Conservation (phyloP, 2,888 invertebrate genomes). For the Sphaerophoria rueppellii region DNA sequence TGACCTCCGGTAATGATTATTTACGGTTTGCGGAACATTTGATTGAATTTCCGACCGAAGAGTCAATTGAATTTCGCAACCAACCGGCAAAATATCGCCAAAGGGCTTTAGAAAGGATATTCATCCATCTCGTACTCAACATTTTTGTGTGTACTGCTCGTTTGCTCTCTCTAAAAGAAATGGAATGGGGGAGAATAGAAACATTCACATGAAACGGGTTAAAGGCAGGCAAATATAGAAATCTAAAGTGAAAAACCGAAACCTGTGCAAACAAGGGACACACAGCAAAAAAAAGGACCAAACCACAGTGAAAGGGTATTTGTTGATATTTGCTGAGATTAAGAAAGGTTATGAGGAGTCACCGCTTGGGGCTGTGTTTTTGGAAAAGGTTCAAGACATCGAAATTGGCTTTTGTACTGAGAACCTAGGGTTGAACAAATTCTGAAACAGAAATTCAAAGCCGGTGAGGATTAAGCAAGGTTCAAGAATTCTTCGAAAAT, state of each 20-base stretch:
- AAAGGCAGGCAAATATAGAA: constrained; percentile 35
- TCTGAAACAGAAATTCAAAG: too few relatives aligned
- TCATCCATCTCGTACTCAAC: constrained; percentile 5
- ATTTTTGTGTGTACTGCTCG: background rate
- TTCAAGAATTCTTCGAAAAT: too few relatives aligned
- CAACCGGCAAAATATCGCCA: constrained; percentile 58
- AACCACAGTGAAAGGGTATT: constrained; percentile 15
- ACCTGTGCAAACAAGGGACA: constrained; percentile 10
- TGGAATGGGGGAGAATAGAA: background rate
- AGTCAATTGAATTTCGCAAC: constrained; percentile 69
- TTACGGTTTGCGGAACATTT: constrained; percentile 67
- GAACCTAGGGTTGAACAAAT: too few relatives aligned
- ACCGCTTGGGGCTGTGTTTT: background rate
- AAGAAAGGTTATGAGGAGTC: background rate
- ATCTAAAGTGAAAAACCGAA: constrained; percentile 41
- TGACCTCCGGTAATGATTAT: constrained; percentile 63
- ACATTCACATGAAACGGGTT: background rate
- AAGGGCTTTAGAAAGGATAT: constrained; percentile 53
- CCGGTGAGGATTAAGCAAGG: too few relatives aligned
- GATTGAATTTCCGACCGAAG: constrained; percentile 72
- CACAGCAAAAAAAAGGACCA: constrained; percentile 6
- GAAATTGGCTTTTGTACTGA: background rate
- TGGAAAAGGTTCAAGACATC: background rate
- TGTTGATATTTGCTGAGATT: constrained; percentile 7
- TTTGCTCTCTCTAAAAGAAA: background rate